Conservation (phyloP, 2,888 invertebrate species). For the Notocelia uddmanniana region DNA sequence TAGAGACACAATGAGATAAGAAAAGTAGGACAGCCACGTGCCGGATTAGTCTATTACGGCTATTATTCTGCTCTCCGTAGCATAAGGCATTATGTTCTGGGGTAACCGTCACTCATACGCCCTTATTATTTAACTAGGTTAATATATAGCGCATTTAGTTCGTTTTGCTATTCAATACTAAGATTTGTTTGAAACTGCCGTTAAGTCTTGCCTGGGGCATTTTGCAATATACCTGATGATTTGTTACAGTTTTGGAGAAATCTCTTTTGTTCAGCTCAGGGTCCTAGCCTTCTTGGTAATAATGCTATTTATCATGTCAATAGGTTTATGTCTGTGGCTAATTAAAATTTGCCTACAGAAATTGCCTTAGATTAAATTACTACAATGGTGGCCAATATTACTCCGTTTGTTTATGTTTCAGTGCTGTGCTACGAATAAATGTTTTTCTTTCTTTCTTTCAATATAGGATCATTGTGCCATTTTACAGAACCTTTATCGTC, state of each 20-base stretch:
- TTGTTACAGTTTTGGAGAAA: constrained; percentile 39
- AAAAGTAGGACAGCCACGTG: constrained; percentile 58
- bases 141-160: constrained; percentile 35
- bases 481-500: too few species aligned
- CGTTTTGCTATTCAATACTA: constrained; percentile 52
- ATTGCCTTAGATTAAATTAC: neutral
- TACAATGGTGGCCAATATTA: too few species aligned
- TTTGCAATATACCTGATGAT: constrained; percentile 36
- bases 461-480: too few species aligned
- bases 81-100: constrained; percentile 40
- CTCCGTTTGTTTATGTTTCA: too few species aligned
- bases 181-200: constrained; percentile 44
- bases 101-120: neutral
- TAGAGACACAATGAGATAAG: constrained; percentile 47
- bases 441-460: too few species aligned
- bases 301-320: constrained; percentile 31
- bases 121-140: neutral
- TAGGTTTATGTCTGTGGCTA: constrained; percentile 4
- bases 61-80: constrained; percentile 20
- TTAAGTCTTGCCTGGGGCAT: constrained; percentile 36
- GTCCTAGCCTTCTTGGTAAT: constrained; percentile 28
- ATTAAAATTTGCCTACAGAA: constrained; percentile 1
- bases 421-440: too few species aligned
- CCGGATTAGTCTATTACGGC: constrained; percentile 49
- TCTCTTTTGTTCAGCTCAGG: constrained; percentile 38